Conservation (phyloP, 2,797 vertebrate genomes). For the Pseudochaenichthys georgianus region DNA sequence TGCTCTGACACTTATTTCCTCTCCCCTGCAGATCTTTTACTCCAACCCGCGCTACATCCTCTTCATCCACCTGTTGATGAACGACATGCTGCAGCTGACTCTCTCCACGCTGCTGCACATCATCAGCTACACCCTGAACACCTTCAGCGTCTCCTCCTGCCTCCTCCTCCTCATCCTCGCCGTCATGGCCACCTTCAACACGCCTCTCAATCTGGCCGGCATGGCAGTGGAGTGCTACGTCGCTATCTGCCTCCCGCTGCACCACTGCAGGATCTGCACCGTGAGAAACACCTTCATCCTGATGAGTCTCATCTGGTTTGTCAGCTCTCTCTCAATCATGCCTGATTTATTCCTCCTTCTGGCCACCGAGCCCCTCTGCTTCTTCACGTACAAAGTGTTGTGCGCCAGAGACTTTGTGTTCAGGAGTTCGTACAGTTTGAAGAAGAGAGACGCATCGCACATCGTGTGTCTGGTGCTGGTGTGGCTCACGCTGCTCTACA, state of each 20-base stretch:
- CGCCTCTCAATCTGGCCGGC: constrained; percentile 74
- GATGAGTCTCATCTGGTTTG: constrained; percentile 70
- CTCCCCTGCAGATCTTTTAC: constrained; percentile 36
- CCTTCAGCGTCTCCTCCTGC: constrained; percentile 61
- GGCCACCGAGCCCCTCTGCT: constrained; percentile 42
- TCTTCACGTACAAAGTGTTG: constrained; percentile 50
- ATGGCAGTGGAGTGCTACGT: constrained; percentile 80
- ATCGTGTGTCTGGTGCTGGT: constrained; percentile 58
- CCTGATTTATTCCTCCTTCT: constrained; percentile 68
- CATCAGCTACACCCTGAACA: constrained; percentile 54
- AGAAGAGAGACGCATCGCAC: constrained; percentile 51
- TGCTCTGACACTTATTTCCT: neutral
- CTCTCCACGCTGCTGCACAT: constrained; percentile 60
- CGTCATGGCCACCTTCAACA: constrained; percentile 65
- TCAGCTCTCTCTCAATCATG: constrained; percentile 47
- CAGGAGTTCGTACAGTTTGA: constrained; percentile 42
- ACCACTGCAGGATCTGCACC: constrained; percentile 71
- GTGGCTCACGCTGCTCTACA: constrained; percentile 74
- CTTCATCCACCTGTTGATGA: constrained; percentile 79
- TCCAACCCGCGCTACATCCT: constrained; percentile 76
- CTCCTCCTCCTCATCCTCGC: constrained; percentile 48
- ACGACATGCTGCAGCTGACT: constrained; percentile 76
- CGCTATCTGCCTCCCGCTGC: constrained; percentile 77
- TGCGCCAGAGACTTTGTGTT: constrained; percentile 63
- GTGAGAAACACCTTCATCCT: constrained; percentile 63